phyloP scores from a whole-genome alignment of 2,888 invertebrate species.

The Athalia circularis region DNA sequence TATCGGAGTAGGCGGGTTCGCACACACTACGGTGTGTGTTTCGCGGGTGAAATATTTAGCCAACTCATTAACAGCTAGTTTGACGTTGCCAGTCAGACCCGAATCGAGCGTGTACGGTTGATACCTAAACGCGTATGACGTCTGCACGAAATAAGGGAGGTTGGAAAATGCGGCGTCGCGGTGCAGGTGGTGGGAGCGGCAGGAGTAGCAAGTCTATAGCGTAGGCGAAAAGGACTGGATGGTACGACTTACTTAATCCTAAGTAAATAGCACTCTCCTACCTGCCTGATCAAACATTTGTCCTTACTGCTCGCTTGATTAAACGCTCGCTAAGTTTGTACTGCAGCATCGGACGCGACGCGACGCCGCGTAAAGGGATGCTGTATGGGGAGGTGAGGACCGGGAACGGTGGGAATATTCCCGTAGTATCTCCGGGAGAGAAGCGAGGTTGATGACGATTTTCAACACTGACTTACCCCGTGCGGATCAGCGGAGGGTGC shows the following conservation, averaged over 20 bases:
- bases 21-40: background rate
- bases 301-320: constrained; percentile 71
- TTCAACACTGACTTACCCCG: too few relatives aligned
- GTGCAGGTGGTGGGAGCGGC: background rate
- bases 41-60: constrained; percentile 25
- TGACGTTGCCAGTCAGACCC: background rate
- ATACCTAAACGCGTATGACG: background rate
- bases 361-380: constrained; percentile 27
- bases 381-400: constrained; percentile 35
- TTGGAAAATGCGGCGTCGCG: background rate
- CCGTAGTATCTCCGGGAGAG: background rate
- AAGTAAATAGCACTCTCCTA: constrained; percentile 63
- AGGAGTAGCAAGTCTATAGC: background rate
- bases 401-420: constrained; percentile 24
- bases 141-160: background rate
- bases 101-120: background rate
- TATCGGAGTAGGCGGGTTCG: too few relatives aligned
- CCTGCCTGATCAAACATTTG: constrained; percentile 72
- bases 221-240: constrained; percentile 21
- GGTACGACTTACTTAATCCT: constrained; percentile 62
- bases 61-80: constrained; percentile 43
- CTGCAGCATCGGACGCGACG: constrained; percentile 51
- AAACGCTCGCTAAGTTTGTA: constrained; percentile 65
- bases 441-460: background rate
- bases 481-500: too few relatives aligned